Base-by-base conservation (phyloP, 1,140 invertebrate species). In the Uloborus diversus region DNA sequence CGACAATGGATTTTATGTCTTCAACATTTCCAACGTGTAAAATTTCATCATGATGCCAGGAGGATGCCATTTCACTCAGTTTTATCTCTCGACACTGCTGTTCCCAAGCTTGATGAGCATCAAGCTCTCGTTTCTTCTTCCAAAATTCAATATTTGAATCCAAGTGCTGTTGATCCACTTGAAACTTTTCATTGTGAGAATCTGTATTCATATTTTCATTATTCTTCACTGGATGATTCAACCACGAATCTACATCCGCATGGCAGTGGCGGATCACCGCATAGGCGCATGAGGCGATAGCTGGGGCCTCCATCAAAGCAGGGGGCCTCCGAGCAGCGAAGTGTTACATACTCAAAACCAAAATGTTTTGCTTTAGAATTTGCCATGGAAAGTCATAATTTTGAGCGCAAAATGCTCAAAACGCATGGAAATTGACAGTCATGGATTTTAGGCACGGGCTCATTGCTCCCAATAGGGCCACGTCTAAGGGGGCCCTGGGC, bases 81-180 rank as follows among this genome's bases (percentile, higher is more conserved):
- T 53, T 53, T 53, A 53, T 53, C 7, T 53, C 49, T 1, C 23
- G 49, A 20, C 49, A 53, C n/a, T 53, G 11, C 3, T 53, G 13
- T 53, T 53, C 49, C 49, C 49, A 53, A 20, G 49, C 49, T 53
- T 20, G 13, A 20, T 53, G 49, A 32, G 11, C 20, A 64, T 51
- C n/a, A 7, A 59, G 49, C 17, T 75, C 59, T 33, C 23, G 35
- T 49, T 62, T 75, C 42, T 75, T 64, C 9, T 64, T 59, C 71
- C 57, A 75, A 13, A 25, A 23, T 51, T 49, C 59, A 4, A 51
- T 9, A 32, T 42, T 17, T n/a, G n/a, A n/a, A n/a, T n/a, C n/a
- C n/a, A n/a, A n/a, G n/a, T n/a, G n/a, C n/a, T n/a, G n/a, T 0
- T 42, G 37, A 42, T 42, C 37, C 9, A 17, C 37, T 42, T 9